These are phyloP conservation scores for Nysson spinosus DNA, from an alignment of 2,888 invertebrate species.

Conservation along the genomic window DNA sequence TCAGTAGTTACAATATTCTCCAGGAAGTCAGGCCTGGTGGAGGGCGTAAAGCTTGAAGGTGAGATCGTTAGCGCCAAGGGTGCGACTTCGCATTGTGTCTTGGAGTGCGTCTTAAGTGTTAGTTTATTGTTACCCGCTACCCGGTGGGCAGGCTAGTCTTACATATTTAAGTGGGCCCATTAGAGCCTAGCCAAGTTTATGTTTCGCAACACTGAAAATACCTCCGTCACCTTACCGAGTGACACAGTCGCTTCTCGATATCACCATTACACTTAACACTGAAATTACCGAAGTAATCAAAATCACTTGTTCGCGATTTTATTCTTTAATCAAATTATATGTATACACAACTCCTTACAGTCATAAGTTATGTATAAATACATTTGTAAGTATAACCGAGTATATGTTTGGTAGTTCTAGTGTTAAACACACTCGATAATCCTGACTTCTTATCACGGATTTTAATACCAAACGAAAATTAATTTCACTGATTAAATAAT, in stretches of 20 bases:
- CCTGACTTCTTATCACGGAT: too few species aligned
- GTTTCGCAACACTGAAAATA: slow-evolving; percentile 47
- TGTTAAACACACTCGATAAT: too few species aligned
- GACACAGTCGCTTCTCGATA: background rate
- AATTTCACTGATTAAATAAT: too few species aligned
- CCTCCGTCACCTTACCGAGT: slow-evolving; percentile 8
- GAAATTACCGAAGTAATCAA: too few species aligned
- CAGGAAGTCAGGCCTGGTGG: slow-evolving; percentile 24
- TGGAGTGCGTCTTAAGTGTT: slow-evolving; percentile 72
- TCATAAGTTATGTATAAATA: too few species aligned
- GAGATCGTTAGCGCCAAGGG: slow-evolving; percentile 75
- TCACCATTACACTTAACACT: background rate
- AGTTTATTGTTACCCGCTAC: slow-evolving; percentile 76
- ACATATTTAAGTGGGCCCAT: slow-evolving; percentile 72
- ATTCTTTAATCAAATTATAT: too few species aligned
- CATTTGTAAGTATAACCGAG: too few species aligned
- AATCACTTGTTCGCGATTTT: too few species aligned
- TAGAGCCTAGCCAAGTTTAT: slow-evolving; percentile 57
- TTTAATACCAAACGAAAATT: too few species aligned
- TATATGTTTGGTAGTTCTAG: too few species aligned
- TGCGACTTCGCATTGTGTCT: slow-evolving; percentile 73
- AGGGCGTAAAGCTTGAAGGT: slow-evolving; percentile 58
- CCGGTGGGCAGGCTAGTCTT: slow-evolving; percentile 70
- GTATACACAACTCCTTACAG: too few species aligned
- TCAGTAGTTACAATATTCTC: slow-evolving; percentile 16